Evolutionary conservation across 2,113 vertebrate species (phyloP), one percentile per base, ranked within the genome.

Genomic region (Cranoglanis bouderius): DNA sequence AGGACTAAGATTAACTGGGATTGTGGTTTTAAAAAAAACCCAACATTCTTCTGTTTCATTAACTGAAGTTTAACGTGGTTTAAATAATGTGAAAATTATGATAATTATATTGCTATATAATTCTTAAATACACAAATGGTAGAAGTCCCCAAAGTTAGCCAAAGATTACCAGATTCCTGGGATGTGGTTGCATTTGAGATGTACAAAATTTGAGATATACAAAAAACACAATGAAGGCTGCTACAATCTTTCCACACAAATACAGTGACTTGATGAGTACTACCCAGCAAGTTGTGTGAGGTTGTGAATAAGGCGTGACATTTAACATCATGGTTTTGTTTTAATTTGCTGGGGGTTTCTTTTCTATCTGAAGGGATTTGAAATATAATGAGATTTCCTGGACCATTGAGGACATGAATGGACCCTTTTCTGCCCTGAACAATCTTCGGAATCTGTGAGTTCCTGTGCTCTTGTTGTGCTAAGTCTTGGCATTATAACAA

Each of bases 361-460:
- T 87, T 87, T 89, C n/a, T 13, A 46, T 87, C 13, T 12, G 67
- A 89, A 99, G 98, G 87, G 97, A 99, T 92, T 95, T 99, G 87
- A 97, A 97, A 93, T 97, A 97, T 90, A 99, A 99, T 92, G 98
- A 99, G 93, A 99, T 99, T 93, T 99, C 98, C 24, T 99, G 98
- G 98, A 97, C 98, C 82, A 98, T 99, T 86, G 98, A 99, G 92
- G 98, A 99, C 93, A 99, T 97, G 98, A 99, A 97, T n/a, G 98
- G 98, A 19, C 98, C 98, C 6, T 99, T 99, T 92, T 99, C 98
- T 91, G 97, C 97, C 0, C 91, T 99, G 90, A 97, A 98, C 93
- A 97, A 96, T 87, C 96, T 99, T 83, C 96, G 92, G 67, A 97
- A 93, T 4, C 95, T 99, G 98, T 99, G 92, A 97, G 98, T 94